Percentiles rank a stretch among this genome's conserved stretches.
Conservation (phyloP, 2,888 invertebrate species). For the Pegoplata infirma region DNA sequence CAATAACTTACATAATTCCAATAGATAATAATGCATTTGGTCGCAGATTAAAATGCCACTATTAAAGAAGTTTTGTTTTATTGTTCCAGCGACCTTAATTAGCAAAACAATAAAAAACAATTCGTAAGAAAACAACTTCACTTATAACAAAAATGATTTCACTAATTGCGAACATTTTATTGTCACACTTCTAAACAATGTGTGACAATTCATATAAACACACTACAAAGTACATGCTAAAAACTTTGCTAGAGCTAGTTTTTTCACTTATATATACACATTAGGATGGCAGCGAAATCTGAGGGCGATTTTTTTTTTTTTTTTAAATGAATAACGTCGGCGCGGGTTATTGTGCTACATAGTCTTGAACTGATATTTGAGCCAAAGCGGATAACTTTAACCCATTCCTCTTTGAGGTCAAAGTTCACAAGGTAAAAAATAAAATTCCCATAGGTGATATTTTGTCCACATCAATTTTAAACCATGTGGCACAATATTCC, state of each 20-base stretch:
- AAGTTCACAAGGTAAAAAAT: too few relatives aligned
- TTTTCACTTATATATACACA: too few relatives aligned
- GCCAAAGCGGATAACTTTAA: background rate
- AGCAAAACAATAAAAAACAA: constrained; percentile 12
- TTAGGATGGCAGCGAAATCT: too few relatives aligned
- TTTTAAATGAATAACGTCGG: background rate
- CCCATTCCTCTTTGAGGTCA: too few relatives aligned
- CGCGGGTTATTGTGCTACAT: too few relatives aligned
- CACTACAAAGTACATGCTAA: background rate
- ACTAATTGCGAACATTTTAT: constrained; percentile 60
- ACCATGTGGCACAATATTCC: too few relatives aligned
- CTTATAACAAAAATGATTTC: constrained; percentile 53
- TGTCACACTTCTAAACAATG: constrained; percentile 54
- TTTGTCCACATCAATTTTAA: too few relatives aligned
- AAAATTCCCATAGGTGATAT: too few relatives aligned
- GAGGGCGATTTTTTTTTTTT: too few relatives aligned
- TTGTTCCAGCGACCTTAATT: constrained; percentile 55
- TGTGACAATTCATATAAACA: constrained; percentile 53
- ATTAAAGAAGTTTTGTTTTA: constrained; percentile 30
- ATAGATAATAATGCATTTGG: constrained; percentile 42
- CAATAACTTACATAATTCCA: constrained; percentile 5
- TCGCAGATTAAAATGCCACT: constrained; percentile 44
- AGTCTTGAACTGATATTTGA: too few relatives aligned
- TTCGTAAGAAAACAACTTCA: constrained; percentile 45
- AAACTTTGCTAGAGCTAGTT: constrained; percentile 23